A percentile compares a stretch with the other conserved stretches of the same genome.
Evolutionary conservation across 35 echinoderm and acorn worm genomes (phyloP).

Genomic region (Ophiothrix spiculata): DNA sequence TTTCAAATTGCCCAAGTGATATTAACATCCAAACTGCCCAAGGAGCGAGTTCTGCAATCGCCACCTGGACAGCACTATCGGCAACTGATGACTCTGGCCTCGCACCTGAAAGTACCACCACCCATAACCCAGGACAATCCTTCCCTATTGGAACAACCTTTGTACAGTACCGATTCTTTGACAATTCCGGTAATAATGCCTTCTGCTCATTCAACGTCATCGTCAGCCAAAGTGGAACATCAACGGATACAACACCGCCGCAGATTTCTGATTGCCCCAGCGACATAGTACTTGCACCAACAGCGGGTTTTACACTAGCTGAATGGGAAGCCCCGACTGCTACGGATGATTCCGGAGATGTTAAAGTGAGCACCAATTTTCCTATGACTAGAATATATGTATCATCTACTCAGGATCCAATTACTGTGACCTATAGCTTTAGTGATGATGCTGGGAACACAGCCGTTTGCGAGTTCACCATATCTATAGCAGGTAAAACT

Average conservation of each 20-base stretch:
- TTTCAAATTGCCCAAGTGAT: background rate
- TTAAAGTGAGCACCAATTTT: background rate
- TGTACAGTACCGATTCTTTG: too few relatives aligned
- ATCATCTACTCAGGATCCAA: background rate
- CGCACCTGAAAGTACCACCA: background rate
- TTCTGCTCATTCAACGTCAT: background rate
- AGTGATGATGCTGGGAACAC: background rate
- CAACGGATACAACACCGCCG: constrained; percentile 15
- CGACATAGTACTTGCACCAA: constrained; percentile 4
- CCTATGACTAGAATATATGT: background rate
- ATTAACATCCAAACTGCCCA: background rate
- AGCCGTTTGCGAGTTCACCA: background rate
- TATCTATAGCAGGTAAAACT: background rate
- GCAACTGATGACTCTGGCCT: background rate
- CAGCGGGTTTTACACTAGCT: background rate
- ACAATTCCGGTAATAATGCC: background rate
- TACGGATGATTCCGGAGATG: background rate
- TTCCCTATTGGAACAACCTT: background rate
- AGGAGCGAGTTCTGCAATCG: background rate
- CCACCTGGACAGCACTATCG: background rate
- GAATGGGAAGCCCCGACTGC: constrained; percentile 45
- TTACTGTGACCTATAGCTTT: background rate
- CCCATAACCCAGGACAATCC: background rate
- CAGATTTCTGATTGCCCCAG: constrained; percentile 42
- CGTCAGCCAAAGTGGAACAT: background rate